Percentiles rank a stretch among this genome's conserved stretches.
Evolutionary conservation across 2,888 invertebrate species (phyloP).

Genomic region (Himalopsyche anomala): DNA sequence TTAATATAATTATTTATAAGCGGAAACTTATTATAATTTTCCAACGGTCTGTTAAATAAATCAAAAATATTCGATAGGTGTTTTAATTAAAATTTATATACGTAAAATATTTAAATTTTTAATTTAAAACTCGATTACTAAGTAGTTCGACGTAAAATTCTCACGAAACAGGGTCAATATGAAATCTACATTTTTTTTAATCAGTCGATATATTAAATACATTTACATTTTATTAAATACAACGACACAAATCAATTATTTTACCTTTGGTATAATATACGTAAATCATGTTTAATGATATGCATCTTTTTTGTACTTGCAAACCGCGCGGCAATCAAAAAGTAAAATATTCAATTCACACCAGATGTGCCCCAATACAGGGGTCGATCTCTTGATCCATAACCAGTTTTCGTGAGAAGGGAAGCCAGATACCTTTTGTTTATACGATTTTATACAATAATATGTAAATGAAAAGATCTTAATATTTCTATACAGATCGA

Average conservation of each 20-base stretch:
- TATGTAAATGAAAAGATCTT: slow-evolving; percentile 27
- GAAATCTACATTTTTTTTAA: slow-evolving; percentile 2
- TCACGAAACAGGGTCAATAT: slow-evolving; percentile 8
- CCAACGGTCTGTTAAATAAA: background rate
- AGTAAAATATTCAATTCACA: slow-evolving; percentile 36
- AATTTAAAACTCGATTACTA: slow-evolving; percentile 7
- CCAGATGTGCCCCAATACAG: slow-evolving; percentile 5
- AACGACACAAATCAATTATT: background rate
- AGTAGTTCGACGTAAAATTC: background rate
- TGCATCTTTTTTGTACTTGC: slow-evolving; percentile 3
- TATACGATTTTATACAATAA: slow-evolving; percentile 10
- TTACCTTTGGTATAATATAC: background rate
- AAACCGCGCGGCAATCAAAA: slow-evolving; percentile 20
- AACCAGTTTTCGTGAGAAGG: slow-evolving; percentile 57
- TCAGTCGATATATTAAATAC: slow-evolving; percentile 19
- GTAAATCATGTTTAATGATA: background rate
- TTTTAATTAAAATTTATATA: background rate
- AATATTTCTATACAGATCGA: background rate
- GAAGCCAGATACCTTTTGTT: slow-evolving; percentile 49
- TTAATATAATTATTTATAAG: background rate
- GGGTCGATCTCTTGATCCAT: background rate
- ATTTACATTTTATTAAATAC: slow-evolving; percentile 1
- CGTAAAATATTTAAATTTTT: background rate
- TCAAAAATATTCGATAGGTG: background rate
- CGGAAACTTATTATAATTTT: background rate